Base-by-base conservation (phyloP, 2,888 invertebrate species). In the Drosophila lutescens region DNA sequence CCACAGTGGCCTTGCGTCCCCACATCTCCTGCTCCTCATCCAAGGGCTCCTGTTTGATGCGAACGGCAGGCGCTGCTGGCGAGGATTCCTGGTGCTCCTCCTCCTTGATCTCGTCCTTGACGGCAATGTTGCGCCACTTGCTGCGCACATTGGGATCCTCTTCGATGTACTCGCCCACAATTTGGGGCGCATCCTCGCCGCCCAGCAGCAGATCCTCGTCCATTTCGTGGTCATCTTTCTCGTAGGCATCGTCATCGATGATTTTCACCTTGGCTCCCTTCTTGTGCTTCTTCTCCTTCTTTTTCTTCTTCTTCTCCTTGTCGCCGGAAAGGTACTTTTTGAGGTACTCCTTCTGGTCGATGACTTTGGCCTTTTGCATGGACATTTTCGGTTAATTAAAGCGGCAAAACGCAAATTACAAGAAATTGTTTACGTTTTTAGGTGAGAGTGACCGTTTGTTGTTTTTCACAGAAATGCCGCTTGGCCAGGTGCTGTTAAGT, bases 101-200 rank as follows among this genome's bases (percentile, higher is more conserved):
- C 5, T 53, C 40, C 23, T 83, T 82, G 12, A 75, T 77, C 34
- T 86, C 85, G n/a, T 81, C 78, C 62, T 86, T 89, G 0, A 86
- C 79, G 1, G 80, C 86, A 30, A 91, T 90, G 65, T 89, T 91
- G 70, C 90, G 91, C 92, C 92, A 92, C 59, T 91, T 92, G 15
- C 76, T 83, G 40, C 80, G 96, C 81, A 75, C 63, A 4, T 58
- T 94, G 93, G 0, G 96, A 96, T 78, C 96, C 91, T 98, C 98
- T 90, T 98, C 98, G 53, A 97, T 94, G 61, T 90, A 91, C 56
- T 98, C 94, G 1, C 96, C 97, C 0, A 96, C 98, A 74, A 98
- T 95, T 91, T 96, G 96, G 0, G 98, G 98, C 0, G 96, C 97
- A 91, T 98, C 97, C 89, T 98, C 98, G n/a, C 94, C 94, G 0